These are phyloP conservation scores for Microcebus lehilahytsara DNA, from an alignment of 2,113 vertebrate genomes.

Conservation along the genomic window DNA sequence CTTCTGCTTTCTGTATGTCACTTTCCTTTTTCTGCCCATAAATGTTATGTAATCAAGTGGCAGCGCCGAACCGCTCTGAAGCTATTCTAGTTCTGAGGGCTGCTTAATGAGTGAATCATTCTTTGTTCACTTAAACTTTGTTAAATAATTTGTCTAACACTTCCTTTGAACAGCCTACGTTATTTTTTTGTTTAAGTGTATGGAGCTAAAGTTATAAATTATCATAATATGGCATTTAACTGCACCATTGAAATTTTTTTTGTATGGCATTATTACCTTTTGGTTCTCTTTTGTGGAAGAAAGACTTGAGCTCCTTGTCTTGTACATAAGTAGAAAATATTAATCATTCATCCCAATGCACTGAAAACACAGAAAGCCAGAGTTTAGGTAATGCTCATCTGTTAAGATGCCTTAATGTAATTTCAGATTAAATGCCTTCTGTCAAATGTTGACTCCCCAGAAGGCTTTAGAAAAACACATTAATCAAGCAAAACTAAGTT, in stretches of 20 bases:
- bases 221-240: not conserved
- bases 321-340: not conserved
- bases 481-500: conserved; percentile 51
- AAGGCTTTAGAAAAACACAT: conserved; percentile 29
- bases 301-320: not conserved
- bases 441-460: not conserved
- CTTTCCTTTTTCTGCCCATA: not conserved
- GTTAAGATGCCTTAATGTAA: not conserved
- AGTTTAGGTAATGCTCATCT: not conserved
- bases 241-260: not conserved
- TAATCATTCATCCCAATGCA: not conserved
- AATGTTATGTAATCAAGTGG: not conserved
- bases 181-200: not conserved
- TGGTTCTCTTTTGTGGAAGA: not conserved
- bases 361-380: not conserved
- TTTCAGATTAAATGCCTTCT: conserved; percentile 21
- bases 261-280: not conserved
- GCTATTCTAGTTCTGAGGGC: not conserved
- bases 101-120: not conserved
- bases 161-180: not conserved
- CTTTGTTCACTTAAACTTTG: not conserved
- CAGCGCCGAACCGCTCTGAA: not conserved
- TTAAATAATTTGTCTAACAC: not conserved
- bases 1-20: not conserved
- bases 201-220: not conserved